These are phyloP conservation scores for Eulemur rubriventer DNA, from an alignment of 2,797 vertebrate species.

Conservation along the genomic window DNA sequence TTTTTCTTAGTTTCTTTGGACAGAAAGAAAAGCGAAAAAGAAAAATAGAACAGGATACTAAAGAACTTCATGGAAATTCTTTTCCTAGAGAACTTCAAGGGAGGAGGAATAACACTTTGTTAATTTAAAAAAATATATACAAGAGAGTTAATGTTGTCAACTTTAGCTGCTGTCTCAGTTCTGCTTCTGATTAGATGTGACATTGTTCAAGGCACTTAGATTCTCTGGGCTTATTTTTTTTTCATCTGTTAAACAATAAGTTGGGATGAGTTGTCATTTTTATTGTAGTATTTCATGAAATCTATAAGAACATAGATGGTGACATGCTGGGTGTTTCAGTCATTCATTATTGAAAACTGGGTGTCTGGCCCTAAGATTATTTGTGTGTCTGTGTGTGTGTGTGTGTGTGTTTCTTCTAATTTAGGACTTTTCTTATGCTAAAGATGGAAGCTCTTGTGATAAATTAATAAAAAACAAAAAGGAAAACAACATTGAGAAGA, in stretches of 20 bases:
- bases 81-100: not conserved
- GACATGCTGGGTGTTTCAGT: not conserved
- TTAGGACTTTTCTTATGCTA: not conserved
- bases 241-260: not conserved
- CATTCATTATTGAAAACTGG: not conserved
- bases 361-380: not conserved
- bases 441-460: not conserved
- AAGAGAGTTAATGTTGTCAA: not conserved
- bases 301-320: not conserved
- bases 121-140: not conserved
- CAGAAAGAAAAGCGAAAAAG: not conserved
- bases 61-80: not conserved
- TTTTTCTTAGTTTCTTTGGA: not conserved
- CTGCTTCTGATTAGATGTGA: not conserved
- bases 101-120: not conserved
- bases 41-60: not conserved
- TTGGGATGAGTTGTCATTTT: not conserved
- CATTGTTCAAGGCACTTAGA: not conserved
- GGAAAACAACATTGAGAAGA: not conserved
- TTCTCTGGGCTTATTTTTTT: not conserved
- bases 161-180: not conserved
- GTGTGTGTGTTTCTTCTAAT: not conserved
- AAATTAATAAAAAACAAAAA: not conserved
- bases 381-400: not conserved
- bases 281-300: not conserved